These are phyloP conservation scores for Icerya purchasi DNA, from an alignment of 2,888 invertebrate genomes.

Conservation along the genomic window DNA sequence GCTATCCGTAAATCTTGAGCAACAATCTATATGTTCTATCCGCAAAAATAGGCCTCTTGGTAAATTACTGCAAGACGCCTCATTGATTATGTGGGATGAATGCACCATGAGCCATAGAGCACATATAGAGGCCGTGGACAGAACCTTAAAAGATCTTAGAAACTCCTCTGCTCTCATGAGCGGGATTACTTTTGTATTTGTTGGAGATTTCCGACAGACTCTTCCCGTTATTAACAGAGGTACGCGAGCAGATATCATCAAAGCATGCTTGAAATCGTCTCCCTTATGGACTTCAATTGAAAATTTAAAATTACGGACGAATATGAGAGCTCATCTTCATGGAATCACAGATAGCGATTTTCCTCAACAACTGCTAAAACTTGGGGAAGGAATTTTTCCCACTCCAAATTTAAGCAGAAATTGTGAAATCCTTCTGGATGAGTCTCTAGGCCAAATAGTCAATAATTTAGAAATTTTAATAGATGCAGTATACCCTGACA, in stretches of 20 bases:
- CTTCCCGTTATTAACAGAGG: not conserved
- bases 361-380: not conserved
- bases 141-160: not conserved
- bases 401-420: no score
- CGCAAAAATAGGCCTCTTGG: no score
- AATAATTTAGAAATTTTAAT: conserved; percentile 1
- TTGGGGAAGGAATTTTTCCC: not conserved
- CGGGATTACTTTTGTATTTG: conserved; percentile 2
- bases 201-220: not conserved
- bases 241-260: not conserved
- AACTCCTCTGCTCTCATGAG: not conserved
- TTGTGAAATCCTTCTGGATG: no score
- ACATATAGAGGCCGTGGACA: not conserved
- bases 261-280: conserved; percentile 1
- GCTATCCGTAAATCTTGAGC: conserved; percentile 1
- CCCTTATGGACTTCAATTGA: no score
- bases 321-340: not conserved
- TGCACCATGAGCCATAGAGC: conserved; percentile 1
- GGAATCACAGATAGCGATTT: not conserved
- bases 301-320: not conserved
- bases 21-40: no score
- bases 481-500: no score
- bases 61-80: no score
- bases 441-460: no score
- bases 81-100: conserved; percentile 3